Base-by-base conservation (phyloP, 1,140 invertebrate genomes). In the Brachionus koreanus region DNA sequence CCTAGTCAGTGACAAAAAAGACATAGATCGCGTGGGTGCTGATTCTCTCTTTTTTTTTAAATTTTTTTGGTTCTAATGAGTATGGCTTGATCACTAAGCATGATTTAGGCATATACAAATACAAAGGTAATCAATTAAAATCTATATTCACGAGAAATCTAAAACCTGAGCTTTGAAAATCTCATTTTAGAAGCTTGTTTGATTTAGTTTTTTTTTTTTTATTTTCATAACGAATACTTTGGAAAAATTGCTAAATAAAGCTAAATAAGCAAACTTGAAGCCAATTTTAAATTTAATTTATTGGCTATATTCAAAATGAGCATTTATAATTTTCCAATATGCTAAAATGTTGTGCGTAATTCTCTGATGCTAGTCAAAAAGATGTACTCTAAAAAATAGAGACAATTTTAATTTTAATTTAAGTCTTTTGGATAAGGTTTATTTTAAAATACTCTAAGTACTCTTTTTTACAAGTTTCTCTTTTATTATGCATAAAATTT, bases 111-210 rank as follows among this genome's bases (percentile, higher is more conserved):
- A 52, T 52, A 52, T 52, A 52, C 49, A 52, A 52, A 52, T 52
- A 52, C 49, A 52, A 52, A 52, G 49, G 49, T 52, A 52, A 52
- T 52, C 49, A 52, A 52, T 52, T 52, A 52, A 52, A 52, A 52
- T 52, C 16, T 16, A 52, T 52, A 52, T 52, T 52, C 49, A 52
- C 49, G 49, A 52, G 49, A 52, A 52, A 52, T 7, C n/a, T 52
- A 52, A 52, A 52, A 52, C 19, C 49, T 52, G 49, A 52, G 49
- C 19, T 52, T 52, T 52, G n/a, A 52, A 52, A 52, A 52, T 52
- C 49, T 5, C 19, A 52, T 19, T 52, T 52, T 52, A 52, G 49
- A 16, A 52, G 49, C 49, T 52, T 52, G 49, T 52, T 52, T 52
- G 49, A 52, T 52, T 52, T 52, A 52, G 49, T 19, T 52, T 19